Conservation (phyloP, 2,113 vertebrate species). For the Tapirus terrestris region DNA sequence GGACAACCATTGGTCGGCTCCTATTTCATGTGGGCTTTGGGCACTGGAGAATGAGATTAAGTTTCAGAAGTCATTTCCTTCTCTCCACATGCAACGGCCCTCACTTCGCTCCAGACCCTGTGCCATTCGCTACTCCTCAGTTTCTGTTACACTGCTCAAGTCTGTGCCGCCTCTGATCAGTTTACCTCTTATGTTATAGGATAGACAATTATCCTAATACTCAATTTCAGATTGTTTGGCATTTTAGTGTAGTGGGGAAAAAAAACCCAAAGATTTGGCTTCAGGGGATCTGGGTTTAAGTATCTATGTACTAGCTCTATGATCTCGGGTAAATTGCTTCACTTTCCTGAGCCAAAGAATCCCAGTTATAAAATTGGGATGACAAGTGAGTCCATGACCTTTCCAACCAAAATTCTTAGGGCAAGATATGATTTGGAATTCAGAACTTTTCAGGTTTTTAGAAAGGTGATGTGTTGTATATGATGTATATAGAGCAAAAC, state of each 20-base stretch:
- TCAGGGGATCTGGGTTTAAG: neutral
- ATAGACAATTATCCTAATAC: neutral
- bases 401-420: neutral
- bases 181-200: neutral
- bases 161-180: neutral
- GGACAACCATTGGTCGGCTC: neutral
- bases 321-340: conserved; percentile 26
- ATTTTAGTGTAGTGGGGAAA: neutral
- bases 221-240: neutral
- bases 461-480: neutral
- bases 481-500: neutral
- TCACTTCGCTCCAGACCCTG: neutral
- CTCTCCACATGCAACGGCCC: neutral
- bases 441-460: conserved; percentile 29
- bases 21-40: neutral
- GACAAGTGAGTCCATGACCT: neutral
- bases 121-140: neutral
- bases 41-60: neutral
- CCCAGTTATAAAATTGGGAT: neutral
- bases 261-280: neutral
- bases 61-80: neutral
- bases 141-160: neutral
- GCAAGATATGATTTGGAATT: neutral
- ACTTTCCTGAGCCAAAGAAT: conserved; percentile 15
- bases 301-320: neutral